A percentile compares a stretch with the other conserved stretches of the same genome.
Evolutionary conservation across 92 coral and sea anemone genomes (phyloP).

Genomic region (Epizoanthus stellaris): DNA sequence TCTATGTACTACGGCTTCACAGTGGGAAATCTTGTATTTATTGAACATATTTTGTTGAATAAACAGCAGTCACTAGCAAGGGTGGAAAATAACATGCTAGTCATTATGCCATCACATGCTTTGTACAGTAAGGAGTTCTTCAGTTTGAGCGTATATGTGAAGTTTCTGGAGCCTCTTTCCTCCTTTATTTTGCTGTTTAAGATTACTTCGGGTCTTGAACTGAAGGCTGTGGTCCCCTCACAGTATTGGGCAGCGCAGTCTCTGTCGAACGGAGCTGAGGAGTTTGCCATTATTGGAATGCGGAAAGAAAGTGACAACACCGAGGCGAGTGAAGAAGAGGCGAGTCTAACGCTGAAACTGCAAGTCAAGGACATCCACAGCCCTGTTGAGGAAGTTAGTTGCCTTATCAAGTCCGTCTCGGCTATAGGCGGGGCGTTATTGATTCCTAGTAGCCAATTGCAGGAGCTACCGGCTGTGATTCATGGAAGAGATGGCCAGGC

Average conservation of each 20-base stretch:
- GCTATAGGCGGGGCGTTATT: slow-evolving; percentile 40
- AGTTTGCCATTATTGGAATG: slow-evolving; percentile 52
- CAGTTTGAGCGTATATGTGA: slow-evolving; percentile 14
- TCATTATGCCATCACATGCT: slow-evolving; percentile 38
- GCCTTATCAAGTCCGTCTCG: slow-evolving; percentile 9
- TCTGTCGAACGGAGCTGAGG: slow-evolving; percentile 39
- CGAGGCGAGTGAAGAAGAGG: not conserved
- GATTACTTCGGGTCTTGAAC: slow-evolving; percentile 47
- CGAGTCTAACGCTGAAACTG: slow-evolving; percentile 14
- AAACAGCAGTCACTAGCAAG: slow-evolving; percentile 10
- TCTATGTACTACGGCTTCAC: slow-evolving; percentile 41
- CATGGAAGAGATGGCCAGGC: slow-evolving; percentile 46
- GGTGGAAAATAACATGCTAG: slow-evolving; percentile 39
- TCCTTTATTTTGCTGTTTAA: slow-evolving; percentile 48
- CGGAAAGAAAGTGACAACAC: slow-evolving; percentile 2
- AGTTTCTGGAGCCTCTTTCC: slow-evolving; percentile 29
- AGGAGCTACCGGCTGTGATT: slow-evolving; percentile 32
- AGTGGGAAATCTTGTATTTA: slow-evolving; percentile 16
- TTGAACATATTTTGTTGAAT: slow-evolving; percentile 12
- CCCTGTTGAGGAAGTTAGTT: slow-evolving; percentile 33
- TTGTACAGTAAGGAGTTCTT: slow-evolving; percentile 35
- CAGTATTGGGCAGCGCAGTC: slow-evolving; percentile 38
- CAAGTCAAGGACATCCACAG: slow-evolving; percentile 36
- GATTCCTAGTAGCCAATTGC: not conserved
- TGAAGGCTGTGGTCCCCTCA: slow-evolving; percentile 31